Conservation (phyloP, 2,113 vertebrate species). For the Chionomys nivalis region DNA sequence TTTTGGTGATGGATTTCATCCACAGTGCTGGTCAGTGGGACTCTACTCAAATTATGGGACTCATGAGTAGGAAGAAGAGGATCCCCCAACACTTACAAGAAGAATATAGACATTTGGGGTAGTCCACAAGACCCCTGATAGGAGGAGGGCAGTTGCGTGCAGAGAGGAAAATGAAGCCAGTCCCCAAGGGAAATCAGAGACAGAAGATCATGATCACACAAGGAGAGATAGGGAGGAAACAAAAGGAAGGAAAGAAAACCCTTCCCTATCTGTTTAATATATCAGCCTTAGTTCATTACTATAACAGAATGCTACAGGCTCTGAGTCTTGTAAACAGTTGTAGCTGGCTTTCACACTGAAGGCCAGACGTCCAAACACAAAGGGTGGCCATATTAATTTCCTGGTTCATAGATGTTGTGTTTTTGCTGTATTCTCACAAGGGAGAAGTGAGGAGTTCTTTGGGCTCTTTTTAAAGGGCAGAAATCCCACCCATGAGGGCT, state of each 20-base stretch:
- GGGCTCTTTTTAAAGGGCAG: background rate
- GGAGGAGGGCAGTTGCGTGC: background rate
- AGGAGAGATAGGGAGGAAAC: background rate
- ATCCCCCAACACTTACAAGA: background rate
- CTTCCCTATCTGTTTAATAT: background rate
- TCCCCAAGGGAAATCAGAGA: background rate
- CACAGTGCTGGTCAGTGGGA: rapidly evolving
- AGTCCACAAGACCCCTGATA: background rate
- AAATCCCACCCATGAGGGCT: background rate
- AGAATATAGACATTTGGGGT: background rate
- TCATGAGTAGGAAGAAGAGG: background rate
- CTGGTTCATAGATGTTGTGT: background rate
- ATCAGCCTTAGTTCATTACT: background rate
- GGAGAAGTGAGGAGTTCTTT: background rate
- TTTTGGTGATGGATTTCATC: background rate
- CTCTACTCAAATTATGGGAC: background rate
- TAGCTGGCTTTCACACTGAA: background rate
- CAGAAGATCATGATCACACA: too few species aligned
- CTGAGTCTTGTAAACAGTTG: background rate
- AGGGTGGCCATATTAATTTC: background rate
- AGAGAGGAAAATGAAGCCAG: background rate
- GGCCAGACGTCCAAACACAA: background rate
- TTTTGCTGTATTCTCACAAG: background rate
- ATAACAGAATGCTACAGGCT: background rate
- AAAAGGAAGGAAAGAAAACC: background rate